Conservation (phyloP, 2,888 invertebrate species). For the Ligdia adustata region DNA sequence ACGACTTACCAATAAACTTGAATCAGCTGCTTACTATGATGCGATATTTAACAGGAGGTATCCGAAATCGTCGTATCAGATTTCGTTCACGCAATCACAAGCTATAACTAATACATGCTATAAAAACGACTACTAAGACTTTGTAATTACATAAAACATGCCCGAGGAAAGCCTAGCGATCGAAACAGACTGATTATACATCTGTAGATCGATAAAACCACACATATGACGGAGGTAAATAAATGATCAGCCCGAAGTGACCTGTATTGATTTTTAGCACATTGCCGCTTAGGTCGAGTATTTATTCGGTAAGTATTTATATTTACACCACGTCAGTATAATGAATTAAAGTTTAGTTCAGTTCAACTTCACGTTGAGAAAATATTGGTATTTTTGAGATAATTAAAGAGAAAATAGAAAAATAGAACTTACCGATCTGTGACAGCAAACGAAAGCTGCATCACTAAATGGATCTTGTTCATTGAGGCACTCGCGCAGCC, state of each 20-base stretch:
- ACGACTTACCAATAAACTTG: too few species aligned
- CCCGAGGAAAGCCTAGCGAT: constrained; percentile 8
- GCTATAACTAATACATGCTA: constrained; percentile 4
- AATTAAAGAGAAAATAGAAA: constrained; percentile 42
- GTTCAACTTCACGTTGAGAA: neutral
- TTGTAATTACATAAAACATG: constrained; percentile 41
- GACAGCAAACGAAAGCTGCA: constrained; percentile 27
- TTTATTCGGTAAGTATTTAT: neutral
- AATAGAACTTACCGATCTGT: constrained; percentile 45
- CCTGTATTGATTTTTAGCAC: constrained; percentile 35
- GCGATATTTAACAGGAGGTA: too few species aligned
- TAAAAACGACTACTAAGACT: constrained; percentile 20
- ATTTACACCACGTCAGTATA: neutral
- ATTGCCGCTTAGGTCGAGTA: constrained; percentile 3
- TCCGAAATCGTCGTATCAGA: too few species aligned
- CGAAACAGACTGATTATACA: constrained; percentile 25
- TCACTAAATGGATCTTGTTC: constrained; percentile 4
- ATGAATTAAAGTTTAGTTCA: constrained; percentile 12
- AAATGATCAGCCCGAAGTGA: constrained; percentile 33
- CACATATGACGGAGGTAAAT: constrained; percentile 40
- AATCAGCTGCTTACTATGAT: too few species aligned
- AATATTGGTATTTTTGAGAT: neutral
- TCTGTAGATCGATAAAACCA: constrained; percentile 41
- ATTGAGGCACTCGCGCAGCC: neutral
- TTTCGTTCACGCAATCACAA: neutral